Evolutionary conservation across 2,797 vertebrate species (phyloP), one percentile per base, ranked within the genome.

Genomic region (Kryptopterus vitreolus): DNA sequence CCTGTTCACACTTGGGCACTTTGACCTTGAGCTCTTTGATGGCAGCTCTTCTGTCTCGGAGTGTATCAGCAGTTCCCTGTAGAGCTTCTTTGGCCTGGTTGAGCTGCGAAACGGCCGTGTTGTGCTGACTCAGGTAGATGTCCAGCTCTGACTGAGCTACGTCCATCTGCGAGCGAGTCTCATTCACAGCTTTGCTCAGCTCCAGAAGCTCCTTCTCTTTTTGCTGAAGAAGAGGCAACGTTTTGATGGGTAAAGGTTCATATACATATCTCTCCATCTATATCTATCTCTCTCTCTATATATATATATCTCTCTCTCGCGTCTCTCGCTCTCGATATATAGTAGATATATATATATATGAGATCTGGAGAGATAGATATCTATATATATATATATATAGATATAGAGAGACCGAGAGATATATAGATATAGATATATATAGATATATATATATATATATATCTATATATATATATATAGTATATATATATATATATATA

Each of bases 81-180:
- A 96, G 93, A 1, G 93, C 92, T 85, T 95, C 94, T 87, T 96
- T 95, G 16, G 95, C 92, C 9, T 96, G 89, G 80, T 90, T 95
- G 77, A 99, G 90, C 38, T 94, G 95, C 0, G 92, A 94, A 76
- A 98, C 33, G 2, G 97, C 97, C 0, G 90, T 93, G 76, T 96
- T 98, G 87, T 98, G 94, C 50, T 90, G 90, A 87, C 95, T 97
- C 16, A 99, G 94, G 85, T 97, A 97, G 82, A 99, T 94, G 84
- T 98, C 96, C 11, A 99, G 92, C 89, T 99, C 98, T 0, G 96
- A 95, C 43, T 96, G 96, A 6, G 95, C 94, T 0, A 99, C 87
- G 3, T 97, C 95, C 95, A 96, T 95, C 59, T 89, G 92, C 18
- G 97, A 99, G 18, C 95, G 93, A 0, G 96, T 94, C 90, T 98